These are phyloP conservation scores for Tyto alba DNA, from an alignment of 2,113 vertebrate species.

Conservation along the genomic window DNA sequence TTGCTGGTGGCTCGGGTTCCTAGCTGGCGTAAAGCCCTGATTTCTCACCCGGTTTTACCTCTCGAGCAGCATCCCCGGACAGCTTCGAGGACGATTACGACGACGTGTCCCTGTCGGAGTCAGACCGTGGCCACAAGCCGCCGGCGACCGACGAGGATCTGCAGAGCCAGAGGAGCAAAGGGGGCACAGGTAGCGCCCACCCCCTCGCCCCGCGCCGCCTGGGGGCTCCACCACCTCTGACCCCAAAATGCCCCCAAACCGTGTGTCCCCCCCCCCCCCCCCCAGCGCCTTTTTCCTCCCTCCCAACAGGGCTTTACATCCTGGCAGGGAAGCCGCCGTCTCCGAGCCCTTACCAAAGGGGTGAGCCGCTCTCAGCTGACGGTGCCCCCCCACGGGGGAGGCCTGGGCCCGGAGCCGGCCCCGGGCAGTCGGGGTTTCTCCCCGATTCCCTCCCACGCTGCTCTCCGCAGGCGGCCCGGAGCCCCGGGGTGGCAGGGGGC, in stretches of 20 bases:
- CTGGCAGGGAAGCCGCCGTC: background rate
- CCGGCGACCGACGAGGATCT: rapidly evolving
- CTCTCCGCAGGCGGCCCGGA: background rate
- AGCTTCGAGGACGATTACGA: background rate
- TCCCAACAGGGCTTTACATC: background rate
- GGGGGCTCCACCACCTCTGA: too few species aligned
- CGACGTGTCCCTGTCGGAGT: background rate
- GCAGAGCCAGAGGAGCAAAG: background rate
- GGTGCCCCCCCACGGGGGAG: rapidly evolving
- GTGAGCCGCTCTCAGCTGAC: background rate
- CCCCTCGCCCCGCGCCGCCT: rapidly evolving
- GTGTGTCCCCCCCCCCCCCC: background rate
- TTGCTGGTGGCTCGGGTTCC: rapidly evolving
- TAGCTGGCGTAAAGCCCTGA: rapidly evolving
- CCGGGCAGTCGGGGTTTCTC: background rate
- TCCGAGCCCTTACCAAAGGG: background rate
- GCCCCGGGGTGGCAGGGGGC: too few species aligned
- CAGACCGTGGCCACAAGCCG: background rate
- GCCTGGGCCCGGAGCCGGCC: rapidly evolving
- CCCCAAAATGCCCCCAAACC: background rate
- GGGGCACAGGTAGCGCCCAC: background rate
- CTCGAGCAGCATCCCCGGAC: background rate
- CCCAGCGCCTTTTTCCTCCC: background rate
- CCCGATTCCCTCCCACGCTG: background rate
- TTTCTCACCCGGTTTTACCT: background rate